Percentiles rank a stretch among this genome's conserved stretches.
Evolutionary conservation across 2,113 vertebrate genomes (phyloP).

Genomic region (Odocoileus hemionus): DNA sequence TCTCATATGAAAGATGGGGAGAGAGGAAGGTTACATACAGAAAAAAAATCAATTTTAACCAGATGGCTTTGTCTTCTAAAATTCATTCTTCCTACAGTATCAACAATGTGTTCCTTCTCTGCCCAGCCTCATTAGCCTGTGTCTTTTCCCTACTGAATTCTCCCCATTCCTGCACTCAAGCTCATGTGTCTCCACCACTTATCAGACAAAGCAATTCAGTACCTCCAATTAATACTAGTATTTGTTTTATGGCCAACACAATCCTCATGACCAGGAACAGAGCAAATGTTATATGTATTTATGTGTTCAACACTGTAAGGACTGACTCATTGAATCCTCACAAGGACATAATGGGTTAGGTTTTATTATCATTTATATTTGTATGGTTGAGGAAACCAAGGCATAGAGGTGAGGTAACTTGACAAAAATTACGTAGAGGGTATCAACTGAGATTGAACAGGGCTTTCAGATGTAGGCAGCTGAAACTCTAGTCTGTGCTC

Average conservation of each 20-base stretch:
- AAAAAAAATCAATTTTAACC: background rate
- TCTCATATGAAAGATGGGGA: background rate
- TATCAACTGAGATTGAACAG: background rate
- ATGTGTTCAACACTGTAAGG: background rate
- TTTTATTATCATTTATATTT: background rate
- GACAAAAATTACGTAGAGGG: background rate
- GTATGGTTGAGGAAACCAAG: background rate
- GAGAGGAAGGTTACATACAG: background rate
- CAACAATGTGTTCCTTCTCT: background rate
- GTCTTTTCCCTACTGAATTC: background rate
- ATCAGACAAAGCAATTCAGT: background rate
- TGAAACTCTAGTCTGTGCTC: background rate
- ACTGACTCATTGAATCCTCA: background rate
- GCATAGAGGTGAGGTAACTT: background rate
- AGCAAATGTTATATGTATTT: background rate
- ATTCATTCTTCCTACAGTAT: background rate
- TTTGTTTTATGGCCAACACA: background rate
- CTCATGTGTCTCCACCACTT: background rate
- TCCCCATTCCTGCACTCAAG: background rate
- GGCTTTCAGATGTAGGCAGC: background rate
- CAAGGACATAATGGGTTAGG: background rate
- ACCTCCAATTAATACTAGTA: background rate
- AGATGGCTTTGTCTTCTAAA: background rate
- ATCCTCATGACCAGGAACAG: background rate
- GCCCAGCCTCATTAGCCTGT: background rate